Evolutionary conservation across 2,888 invertebrate genomes (phyloP).

Genomic region (Lagria hirta): DNA sequence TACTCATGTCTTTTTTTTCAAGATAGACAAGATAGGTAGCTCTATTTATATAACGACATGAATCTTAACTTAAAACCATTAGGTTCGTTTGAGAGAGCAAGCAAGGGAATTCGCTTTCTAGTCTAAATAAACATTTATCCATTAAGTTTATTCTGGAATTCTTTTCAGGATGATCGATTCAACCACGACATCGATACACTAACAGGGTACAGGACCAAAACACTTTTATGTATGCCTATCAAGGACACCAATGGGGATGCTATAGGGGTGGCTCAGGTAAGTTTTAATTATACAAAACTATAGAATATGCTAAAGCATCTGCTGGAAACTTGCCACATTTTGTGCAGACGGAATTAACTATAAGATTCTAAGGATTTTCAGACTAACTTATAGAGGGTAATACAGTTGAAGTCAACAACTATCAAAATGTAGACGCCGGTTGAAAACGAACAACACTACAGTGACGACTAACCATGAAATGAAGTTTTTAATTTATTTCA

Average conservation of each 20-base stretch:
- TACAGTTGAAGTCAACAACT: too few species aligned
- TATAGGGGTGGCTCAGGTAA: conserved; percentile 93
- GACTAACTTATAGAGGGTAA: too few species aligned
- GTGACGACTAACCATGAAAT: too few species aligned
- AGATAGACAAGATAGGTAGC: conserved; percentile 5
- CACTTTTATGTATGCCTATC: conserved; percentile 93
- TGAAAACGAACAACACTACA: too few species aligned
- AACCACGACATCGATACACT: conserved; percentile 91
- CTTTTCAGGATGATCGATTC: conserved; percentile 86
- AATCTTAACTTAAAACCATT: conserved; percentile 1
- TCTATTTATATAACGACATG: conserved; percentile 10
- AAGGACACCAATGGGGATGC: conserved; percentile 93
- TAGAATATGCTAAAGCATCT: too few species aligned
- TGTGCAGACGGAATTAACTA: too few species aligned
- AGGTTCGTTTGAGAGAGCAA: conserved; percentile 5
- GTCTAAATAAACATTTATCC: conserved; percentile 6
- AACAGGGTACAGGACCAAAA: conserved; percentile 91
- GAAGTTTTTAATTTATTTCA: too few species aligned
- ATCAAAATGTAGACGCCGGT: too few species aligned
- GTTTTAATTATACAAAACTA: too few species aligned
- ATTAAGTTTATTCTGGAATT: conserved; percentile 3
- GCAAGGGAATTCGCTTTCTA: conserved; percentile 1
- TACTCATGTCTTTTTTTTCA: not conserved
- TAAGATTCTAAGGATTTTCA: too few species aligned
- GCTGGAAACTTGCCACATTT: too few species aligned